These are phyloP conservation scores for Chelonoidis abingdonii DNA, from an alignment of 2,113 vertebrate genomes.

Conservation along the genomic window DNA sequence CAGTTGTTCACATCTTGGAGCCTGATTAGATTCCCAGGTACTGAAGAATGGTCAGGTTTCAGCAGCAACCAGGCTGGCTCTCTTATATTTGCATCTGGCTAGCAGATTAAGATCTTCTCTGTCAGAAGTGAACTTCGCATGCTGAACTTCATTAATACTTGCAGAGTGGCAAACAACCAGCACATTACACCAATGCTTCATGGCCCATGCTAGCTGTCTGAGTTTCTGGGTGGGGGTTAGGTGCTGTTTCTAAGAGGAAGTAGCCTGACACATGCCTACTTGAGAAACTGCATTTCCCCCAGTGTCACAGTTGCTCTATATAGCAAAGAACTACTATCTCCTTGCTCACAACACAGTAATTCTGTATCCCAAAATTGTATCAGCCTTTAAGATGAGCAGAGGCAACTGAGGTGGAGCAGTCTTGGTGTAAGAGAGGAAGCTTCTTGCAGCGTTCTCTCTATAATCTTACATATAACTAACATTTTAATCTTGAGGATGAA, in stretches of 20 bases:
- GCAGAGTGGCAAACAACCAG: background rate
- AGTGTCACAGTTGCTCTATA: background rate
- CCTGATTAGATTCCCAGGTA: fast-evolving
- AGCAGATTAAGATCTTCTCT: fast-evolving
- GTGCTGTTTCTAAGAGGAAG: background rate
- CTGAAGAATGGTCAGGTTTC: fast-evolving
- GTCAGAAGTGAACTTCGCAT: background rate
- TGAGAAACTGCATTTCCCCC: background rate
- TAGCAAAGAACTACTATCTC: fast-evolving
- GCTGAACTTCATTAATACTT: background rate
- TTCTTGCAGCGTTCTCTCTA: background rate
- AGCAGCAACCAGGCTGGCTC: background rate
- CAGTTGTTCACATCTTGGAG: background rate
- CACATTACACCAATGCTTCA: fast-evolving
- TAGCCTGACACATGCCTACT: background rate
- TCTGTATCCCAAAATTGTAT: fast-evolving
- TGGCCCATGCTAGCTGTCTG: background rate
- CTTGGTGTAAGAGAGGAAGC: background rate
- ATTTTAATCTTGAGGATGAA: background rate
- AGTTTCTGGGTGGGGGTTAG: background rate
- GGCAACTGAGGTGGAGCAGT: fast-evolving
- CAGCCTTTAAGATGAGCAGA: background rate
- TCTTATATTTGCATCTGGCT: background rate
- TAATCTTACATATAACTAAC: background rate
- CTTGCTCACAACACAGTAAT: background rate